Evolutionary conservation across 2,888 invertebrate genomes (phyloP).

Genomic region (Loripinus fragilis): DNA sequence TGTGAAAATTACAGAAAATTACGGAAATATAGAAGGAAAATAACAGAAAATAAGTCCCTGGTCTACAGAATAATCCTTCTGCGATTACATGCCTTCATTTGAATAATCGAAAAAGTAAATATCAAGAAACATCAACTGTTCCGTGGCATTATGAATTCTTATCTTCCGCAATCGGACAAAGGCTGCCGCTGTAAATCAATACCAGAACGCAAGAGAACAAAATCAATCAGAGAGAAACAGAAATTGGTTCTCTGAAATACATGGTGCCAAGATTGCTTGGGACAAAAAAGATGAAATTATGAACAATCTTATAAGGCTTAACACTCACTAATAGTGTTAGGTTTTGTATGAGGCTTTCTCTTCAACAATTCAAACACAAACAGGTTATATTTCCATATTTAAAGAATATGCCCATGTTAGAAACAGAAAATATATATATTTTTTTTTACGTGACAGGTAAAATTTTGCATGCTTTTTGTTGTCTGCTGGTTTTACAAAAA

Average conservation of each 20-base stretch:
- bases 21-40: slow-evolving; percentile 16
- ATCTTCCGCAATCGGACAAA: slow-evolving; percentile 1
- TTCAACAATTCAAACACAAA: too few relatives aligned
- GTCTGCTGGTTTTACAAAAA: too few relatives aligned
- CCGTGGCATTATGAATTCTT: slow-evolving; percentile 11
- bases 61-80: slow-evolving; percentile 16
- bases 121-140: slow-evolving; percentile 17
- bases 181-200: background rate
- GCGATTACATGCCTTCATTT: slow-evolving; percentile 20
- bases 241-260: slow-evolving; percentile 8
- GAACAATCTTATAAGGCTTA: slow-evolving; percentile 1
- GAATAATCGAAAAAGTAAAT: slow-evolving; percentile 22
- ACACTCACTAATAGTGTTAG: background rate
- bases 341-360: background rate
- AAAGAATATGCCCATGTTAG: too few relatives aligned
- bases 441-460: too few relatives aligned
- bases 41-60: slow-evolving; percentile 10
- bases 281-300: slow-evolving; percentile 14
- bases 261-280: background rate
- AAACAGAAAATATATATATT: too few relatives aligned
- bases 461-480: too few relatives aligned
- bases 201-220: slow-evolving; percentile 3
- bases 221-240: slow-evolving; percentile 6
- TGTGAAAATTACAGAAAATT: slow-evolving; percentile 21
- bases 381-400: too few relatives aligned